Percentiles rank a stretch among this genome's conserved stretches.
phyloP scores from a whole-genome alignment of 2,113 vertebrate genomes.

The Ginglymostoma cirratum region DNA sequence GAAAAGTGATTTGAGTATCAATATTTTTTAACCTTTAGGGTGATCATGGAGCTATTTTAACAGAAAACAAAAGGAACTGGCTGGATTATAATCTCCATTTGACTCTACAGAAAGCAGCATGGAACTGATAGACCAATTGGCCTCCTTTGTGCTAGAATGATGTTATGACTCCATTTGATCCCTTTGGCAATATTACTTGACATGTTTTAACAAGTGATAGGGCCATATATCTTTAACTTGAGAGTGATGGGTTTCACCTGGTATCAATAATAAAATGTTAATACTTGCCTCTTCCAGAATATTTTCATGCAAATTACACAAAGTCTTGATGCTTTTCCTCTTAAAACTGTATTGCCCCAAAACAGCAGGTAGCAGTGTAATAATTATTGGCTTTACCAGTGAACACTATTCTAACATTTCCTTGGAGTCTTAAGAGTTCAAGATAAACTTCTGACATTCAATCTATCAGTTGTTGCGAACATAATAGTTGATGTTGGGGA shows the following conservation, averaged over 20 bases:
- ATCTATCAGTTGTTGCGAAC: not conserved
- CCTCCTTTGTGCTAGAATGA: not conserved
- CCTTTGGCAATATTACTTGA: not conserved
- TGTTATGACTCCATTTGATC: not conserved
- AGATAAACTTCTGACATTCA: not conserved
- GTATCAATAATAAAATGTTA: not conserved
- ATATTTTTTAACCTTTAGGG: not conserved
- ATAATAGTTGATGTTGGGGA: not conserved
- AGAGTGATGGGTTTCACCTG: not conserved
- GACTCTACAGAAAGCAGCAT: not conserved
- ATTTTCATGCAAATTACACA: not conserved
- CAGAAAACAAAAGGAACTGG: not conserved
- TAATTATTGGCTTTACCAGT: not conserved
- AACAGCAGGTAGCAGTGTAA: not conserved
- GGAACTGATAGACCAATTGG: not conserved
- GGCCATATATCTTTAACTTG: not conserved
- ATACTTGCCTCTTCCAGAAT: not conserved
- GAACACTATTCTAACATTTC: not conserved
- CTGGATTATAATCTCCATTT: not conserved
- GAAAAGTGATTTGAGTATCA: conserved; percentile 15
- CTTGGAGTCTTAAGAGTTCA: not conserved
- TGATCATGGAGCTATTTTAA: not conserved
- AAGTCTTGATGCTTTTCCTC: not conserved
- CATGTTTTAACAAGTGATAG: not conserved
- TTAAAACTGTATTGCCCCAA: too few relatives aligned